Evolutionary conservation across 2,888 invertebrate genomes (phyloP), one percentile per base, ranked within the genome.

Genomic region (Sesia bembeciformis): DNA sequence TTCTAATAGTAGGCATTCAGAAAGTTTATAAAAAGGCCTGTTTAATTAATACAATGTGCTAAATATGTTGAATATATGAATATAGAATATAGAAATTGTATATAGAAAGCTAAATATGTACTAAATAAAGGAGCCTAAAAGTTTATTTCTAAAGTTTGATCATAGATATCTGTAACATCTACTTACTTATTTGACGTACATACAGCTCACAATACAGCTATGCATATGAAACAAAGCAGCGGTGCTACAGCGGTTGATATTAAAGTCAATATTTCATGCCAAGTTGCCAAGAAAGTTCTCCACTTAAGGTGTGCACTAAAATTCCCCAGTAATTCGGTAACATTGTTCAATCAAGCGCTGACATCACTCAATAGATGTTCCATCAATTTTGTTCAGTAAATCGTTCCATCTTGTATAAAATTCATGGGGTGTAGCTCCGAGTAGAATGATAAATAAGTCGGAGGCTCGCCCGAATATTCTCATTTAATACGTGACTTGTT

Each of bases 331-430:
- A 61, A 61, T 63, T 63, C 56, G 58, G 60, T 58, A 68, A 67
- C 70, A 76, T 69, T 77, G 76, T 73, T 75, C 84, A 82, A 84
- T 87, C 85, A 79, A 74, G 73, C 64, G 72, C 81, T 75, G 78
- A 81, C 86, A 81, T 72, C 77, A 75, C 74, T 78, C 84, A 81
- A 86, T 87, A 82, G 84, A 86, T 81, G 84, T 82, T 81, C 82
- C 86, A 88, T 89, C 87, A 88, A 88, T 89, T 84, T 85, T 74
- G 80, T 79, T 84, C 79, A 81, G 78, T 85, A 88, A 88, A 87
- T 88, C 88, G 87, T 81, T 88, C 88, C 84, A 87, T 88, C 88
- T 88, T 88, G 86, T 88, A 88, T 84, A 86, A 88, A 88, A 89
- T 88, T 89, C 87, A 89, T 87, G 84, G 87, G 81, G 82, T 83